phyloP scores from a whole-genome alignment of 1,140 invertebrate genomes.

The Metaphire vulgaris region DNA sequence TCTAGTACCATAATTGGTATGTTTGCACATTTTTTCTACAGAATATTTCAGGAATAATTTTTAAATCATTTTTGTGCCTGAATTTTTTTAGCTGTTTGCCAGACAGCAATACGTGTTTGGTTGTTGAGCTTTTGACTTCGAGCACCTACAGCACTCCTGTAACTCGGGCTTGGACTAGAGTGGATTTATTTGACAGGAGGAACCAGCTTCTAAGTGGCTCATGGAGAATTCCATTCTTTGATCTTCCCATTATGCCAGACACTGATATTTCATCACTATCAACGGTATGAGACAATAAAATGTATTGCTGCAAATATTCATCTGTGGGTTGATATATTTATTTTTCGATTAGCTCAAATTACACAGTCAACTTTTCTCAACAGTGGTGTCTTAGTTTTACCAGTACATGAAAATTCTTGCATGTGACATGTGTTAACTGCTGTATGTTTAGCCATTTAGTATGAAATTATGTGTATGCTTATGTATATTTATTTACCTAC shows the following conservation, averaged over 20 bases:
- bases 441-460: neutral
- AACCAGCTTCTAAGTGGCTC: neutral
- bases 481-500: neutral
- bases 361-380: too few species aligned
- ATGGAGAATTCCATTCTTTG: neutral
- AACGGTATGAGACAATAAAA: neutral
- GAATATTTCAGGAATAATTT: too few species aligned
- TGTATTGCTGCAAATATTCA: neutral
- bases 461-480: neutral
- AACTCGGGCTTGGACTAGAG: neutral
- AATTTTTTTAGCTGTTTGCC: neutral
- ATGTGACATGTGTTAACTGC: too few species aligned
- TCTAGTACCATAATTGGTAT: too few species aligned
- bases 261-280: neutral
- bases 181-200: neutral
- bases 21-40: too few species aligned
- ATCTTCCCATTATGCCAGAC: neutral
- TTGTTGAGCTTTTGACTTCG: neutral
- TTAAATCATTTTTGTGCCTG: too few species aligned
- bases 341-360: neutral
- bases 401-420: too few species aligned
- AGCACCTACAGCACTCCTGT: neutral
- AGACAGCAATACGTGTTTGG: neutral
- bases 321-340: neutral
- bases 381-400: too few species aligned